Base-by-base conservation (phyloP, 2,113 vertebrate species). In the Hemichromis elongatus region DNA sequence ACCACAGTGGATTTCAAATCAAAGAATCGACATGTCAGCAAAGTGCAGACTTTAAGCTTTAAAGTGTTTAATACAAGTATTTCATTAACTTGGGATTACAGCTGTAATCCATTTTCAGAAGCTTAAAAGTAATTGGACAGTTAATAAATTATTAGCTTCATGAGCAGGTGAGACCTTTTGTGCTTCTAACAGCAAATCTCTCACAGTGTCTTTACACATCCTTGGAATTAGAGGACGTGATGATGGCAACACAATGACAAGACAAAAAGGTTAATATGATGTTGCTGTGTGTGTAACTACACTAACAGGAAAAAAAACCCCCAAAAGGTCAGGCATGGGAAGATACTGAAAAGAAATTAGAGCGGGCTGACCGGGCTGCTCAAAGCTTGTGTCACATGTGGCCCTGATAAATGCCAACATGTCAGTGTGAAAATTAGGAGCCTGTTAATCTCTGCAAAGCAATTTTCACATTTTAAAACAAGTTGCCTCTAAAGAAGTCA, bases 371-470 rank as follows among this genome's bases (percentile, higher is more conserved):
- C 0, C 0, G 33, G 30, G 35, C n/a, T 45, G 4, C 42, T 8
- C 40, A 19, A 75, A 75, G 0, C 68, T 47, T 16, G 18, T 73
- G 42, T 30, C 13, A 19, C 68, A 73, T 6, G 37, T 45, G 66
- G 0, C 21, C 0, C 37, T 70, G 66, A 11, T 70, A 70, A 45
- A 45, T 16, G 3, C 21, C 66, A 45, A 18, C 5, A 45, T 7
- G 16, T 47, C 68, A 47, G 24, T 2, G 1, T 75, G 42, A 24
- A 50, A 28, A 30, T 55, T 13, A 55, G 13, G 54, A 5, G 5
- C 5, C 21, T 6, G 11, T 13, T 24, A 54, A 21, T 54, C n/a
- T 11, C n/a, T 54, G 53, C 9, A 53, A 7, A 5, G 50, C 18
- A 52, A n/a, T 7, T 52, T 54, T 54, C 19, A 24, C 19, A 7